These are phyloP conservation scores for Acomys russatus DNA, from an alignment of 2,797 vertebrate genomes.

Conservation along the genomic window DNA sequence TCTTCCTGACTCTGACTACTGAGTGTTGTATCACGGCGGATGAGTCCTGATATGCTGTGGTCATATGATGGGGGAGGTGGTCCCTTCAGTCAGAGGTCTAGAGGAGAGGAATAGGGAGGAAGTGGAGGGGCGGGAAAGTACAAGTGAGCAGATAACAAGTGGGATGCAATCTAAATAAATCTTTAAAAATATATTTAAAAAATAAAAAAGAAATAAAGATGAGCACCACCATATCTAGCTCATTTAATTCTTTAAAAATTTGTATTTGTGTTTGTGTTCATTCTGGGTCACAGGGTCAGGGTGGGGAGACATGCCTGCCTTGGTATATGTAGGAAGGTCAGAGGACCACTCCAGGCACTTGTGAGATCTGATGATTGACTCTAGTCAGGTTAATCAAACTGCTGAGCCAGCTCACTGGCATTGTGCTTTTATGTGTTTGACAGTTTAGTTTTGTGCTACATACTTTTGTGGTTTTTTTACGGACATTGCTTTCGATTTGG, in stretches of 20 bases:
- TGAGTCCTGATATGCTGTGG: no score
- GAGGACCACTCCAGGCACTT: not conserved
- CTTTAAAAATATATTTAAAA: no score
- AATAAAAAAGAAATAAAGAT: not conserved
- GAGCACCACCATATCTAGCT: no score
- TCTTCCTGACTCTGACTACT: not conserved
- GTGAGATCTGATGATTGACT: not conserved
- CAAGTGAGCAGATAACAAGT: no score
- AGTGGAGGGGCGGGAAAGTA: no score
- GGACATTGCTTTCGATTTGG: constrained; percentile 63
- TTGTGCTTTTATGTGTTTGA: not conserved
- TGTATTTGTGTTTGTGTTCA: not conserved
- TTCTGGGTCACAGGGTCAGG: not conserved
- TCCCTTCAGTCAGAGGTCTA: no score
- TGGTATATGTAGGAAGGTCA: not conserved
- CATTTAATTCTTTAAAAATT: not conserved
- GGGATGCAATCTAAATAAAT: no score
- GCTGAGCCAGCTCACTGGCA: not conserved
- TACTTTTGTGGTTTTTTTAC: constrained; percentile 25
- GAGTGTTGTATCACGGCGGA: not conserved
- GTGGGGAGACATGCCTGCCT: not conserved
- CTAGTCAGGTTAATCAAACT: no score
- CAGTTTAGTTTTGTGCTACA: constrained; percentile 11
- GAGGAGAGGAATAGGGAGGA: no score
- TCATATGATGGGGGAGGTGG: no score